Percentiles rank a stretch among this genome's conserved stretches.
phyloP scores from a whole-genome alignment of 2,113 vertebrate species.

The Athene noctua region DNA sequence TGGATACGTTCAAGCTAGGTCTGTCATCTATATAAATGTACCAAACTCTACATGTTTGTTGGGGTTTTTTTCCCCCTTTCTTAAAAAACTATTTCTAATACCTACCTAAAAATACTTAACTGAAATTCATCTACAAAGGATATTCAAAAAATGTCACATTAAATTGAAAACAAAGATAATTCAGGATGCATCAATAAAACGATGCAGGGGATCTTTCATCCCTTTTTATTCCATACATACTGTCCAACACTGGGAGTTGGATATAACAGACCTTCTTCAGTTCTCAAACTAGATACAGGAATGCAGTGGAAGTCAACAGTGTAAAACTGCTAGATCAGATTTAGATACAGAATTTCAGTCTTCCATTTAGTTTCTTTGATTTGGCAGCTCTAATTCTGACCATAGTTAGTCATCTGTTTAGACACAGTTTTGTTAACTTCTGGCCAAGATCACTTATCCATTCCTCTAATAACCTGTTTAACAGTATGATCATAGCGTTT shows the following conservation, averaged over 20 bases:
- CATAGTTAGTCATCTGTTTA: neutral
- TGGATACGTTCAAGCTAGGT: neutral
- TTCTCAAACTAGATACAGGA: neutral
- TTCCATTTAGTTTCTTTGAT: neutral
- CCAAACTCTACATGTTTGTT: neutral
- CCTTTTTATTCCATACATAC: neutral
- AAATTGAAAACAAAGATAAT: neutral
- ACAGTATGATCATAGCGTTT: neutral
- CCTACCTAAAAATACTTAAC: neutral
- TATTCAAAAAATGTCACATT: neutral
- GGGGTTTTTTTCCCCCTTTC: fast-evolving
- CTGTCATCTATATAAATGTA: neutral
- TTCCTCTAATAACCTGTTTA: neutral
- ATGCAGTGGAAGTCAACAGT: neutral
- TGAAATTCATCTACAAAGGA: neutral
- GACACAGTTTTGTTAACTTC: neutral
- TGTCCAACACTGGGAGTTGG: neutral
- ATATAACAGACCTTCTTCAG: neutral
- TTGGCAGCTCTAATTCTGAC: neutral
- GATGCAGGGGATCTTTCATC: neutral
- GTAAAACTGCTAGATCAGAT: neutral
- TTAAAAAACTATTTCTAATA: neutral
- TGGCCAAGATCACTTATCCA: neutral
- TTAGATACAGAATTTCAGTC: neutral
- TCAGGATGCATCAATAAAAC: neutral